Evolutionary conservation across 2,888 invertebrate genomes (phyloP).

Genomic region (Stegana nigrithorax): DNA sequence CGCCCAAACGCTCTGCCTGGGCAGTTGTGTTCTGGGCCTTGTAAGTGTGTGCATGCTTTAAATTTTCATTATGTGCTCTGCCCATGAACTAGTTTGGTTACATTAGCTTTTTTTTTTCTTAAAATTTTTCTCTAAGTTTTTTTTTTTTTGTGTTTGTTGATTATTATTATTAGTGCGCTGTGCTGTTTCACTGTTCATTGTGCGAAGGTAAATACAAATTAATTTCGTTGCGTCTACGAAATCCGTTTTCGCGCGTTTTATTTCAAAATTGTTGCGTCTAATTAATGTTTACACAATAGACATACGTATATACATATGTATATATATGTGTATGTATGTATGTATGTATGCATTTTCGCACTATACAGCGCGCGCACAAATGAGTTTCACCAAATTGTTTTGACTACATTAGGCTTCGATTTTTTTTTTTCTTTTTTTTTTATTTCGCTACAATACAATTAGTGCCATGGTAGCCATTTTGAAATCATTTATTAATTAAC

Average conservation of each 20-base stretch:
- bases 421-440: too few species aligned
- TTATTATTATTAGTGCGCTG: background rate
- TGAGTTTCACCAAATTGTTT: too few species aligned
- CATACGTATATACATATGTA: too few species aligned
- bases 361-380: background rate
- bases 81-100: constrained; percentile 33
- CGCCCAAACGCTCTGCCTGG: background rate
- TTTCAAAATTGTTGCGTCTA: background rate
- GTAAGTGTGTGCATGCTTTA: background rate
- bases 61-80: constrained; percentile 21
- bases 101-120: background rate
- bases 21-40: background rate
- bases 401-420: too few species aligned
- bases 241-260: background rate
- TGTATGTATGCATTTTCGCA: constrained; percentile 1
- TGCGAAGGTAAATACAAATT: constrained; percentile 11
- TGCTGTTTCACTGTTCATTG: constrained; percentile 4
- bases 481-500: too few species aligned
- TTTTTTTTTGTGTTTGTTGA: background rate
- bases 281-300: constrained; percentile 24
- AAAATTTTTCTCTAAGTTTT: too few species aligned
- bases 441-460: too few species aligned
- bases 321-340: too few species aligned
- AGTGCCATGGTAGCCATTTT: too few species aligned
- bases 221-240: background rate